Base-by-base conservation (phyloP, 2,113 vertebrate genomes). In the Sinocyclocheilus rhinocerous region DNA sequence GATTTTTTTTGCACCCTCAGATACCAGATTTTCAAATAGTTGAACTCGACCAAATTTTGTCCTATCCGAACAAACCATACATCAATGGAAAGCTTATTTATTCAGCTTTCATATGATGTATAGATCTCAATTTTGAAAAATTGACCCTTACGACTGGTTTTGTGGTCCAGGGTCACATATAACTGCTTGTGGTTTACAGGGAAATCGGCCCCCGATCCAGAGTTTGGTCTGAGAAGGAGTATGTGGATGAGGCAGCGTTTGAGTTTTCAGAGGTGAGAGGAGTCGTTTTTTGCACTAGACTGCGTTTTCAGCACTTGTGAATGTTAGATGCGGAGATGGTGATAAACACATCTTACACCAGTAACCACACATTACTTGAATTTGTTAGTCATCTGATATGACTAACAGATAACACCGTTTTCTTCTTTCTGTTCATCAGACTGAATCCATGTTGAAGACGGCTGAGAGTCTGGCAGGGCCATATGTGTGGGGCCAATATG, bases 401-500 rank as follows among this genome's bases (percentile, higher is more conserved):
- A 18, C 7, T 76, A 29, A 52, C 48, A 9, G 24, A 59, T 8
- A 20, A 45, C 2, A 26, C 5, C 16, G 2, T 81, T 2, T 57
- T 5, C 33, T 57, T 77, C 12, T 77, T 2, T 81, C 45, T 48
- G 22, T 79, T 65, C 92, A 89, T 91, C 93, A 99, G 98, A 96
- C 98, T 1, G 98, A 99, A 94, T 92, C 92, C 86, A 99, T 99
- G 97, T 88, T 99, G 92, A 96, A 96, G 92, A 96, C 92, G 0
- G 97, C 98, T 0, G 98, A 99, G 95, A 93, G 95, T 26, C 94
- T 99, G 84, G 96, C 93, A 1, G 98, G 98, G 0, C 97, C 97
- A 0, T 99, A 99, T 5, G 96, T 99, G 0, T 99, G 98, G 98
- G 97, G 97, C 6, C 97, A 97, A 73, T 99, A 99, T 55, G 98